Conservation (phyloP, 2,888 invertebrate genomes). For the Lumbricus terrestris region DNA sequence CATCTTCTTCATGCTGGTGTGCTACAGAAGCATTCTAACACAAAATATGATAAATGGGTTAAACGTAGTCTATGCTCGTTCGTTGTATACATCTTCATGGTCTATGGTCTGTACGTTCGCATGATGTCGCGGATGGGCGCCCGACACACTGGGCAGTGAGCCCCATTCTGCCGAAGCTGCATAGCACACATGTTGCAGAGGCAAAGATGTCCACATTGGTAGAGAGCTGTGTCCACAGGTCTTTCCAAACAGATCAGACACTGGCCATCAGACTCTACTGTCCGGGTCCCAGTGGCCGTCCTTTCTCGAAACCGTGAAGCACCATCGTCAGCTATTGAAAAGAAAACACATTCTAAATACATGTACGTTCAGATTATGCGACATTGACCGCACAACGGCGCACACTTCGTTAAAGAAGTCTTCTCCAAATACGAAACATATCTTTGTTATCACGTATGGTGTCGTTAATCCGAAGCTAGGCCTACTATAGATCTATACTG, state of each 20-base stretch:
- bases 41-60: too few relatives aligned
- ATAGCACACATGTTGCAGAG: conserved; percentile 55
- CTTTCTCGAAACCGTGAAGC: neutral
- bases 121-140: conserved; percentile 57
- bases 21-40: too few relatives aligned
- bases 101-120: conserved; percentile 47
- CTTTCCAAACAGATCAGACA: conserved; percentile 57
- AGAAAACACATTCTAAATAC: neutral
- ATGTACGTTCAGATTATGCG: too few relatives aligned
- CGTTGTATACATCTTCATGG: neutral
- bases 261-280: conserved; percentile 49
- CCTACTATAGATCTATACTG: too few relatives aligned
- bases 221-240: conserved; percentile 53
- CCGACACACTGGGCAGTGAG: conserved; percentile 56
- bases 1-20: too few relatives aligned
- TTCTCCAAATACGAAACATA: neutral
- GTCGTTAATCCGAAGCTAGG: too few relatives aligned
- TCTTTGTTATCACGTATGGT: too few relatives aligned
- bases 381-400: too few relatives aligned
- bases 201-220: conserved; percentile 59
- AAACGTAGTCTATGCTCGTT: too few relatives aligned
- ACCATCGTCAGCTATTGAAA: neutral
- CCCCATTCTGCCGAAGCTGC: conserved; percentile 46
- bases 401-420: neutral
- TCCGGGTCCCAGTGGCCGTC: neutral